phyloP scores from a whole-genome alignment of 2,797 vertebrate genomes.

The Paratrypauchen microcephalus region DNA sequence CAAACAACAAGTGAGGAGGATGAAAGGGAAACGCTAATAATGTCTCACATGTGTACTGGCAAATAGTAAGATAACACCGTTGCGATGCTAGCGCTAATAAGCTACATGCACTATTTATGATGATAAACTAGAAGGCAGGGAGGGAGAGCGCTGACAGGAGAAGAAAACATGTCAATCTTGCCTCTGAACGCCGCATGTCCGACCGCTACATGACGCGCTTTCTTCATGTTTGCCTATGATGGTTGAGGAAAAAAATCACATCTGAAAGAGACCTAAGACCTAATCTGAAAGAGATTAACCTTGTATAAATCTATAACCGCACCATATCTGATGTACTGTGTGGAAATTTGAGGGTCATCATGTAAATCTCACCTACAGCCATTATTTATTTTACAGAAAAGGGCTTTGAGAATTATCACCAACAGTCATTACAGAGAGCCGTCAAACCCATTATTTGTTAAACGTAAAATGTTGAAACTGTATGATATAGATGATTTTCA shows the following conservation, averaged over 20 bases:
- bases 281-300: no score
- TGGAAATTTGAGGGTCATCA: no score
- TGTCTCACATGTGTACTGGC: constrained; percentile 75
- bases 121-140: constrained; percentile 71
- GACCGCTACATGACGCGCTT: constrained; percentile 17
- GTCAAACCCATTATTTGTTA: no score
- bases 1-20: constrained; percentile 34
- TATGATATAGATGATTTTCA: no score
- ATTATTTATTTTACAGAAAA: no score
- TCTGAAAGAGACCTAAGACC: constrained; percentile 58
- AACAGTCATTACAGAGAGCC: no score
- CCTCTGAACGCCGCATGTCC: background rate
- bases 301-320: no score
- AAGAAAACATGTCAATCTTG: constrained; percentile 79
- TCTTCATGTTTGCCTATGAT: constrained; percentile 69
- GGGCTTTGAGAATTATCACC: no score
- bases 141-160: constrained; percentile 73
- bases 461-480: no score
- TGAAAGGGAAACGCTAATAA: constrained; percentile 74
- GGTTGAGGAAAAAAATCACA: constrained; percentile 74
- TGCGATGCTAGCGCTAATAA: constrained; percentile 72
- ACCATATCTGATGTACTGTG: no score
- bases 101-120: constrained; percentile 80
- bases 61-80: constrained; percentile 71
- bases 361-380: no score